phyloP scores from a whole-genome alignment of 2,888 invertebrate species.

The Boloria euphrosyne region DNA sequence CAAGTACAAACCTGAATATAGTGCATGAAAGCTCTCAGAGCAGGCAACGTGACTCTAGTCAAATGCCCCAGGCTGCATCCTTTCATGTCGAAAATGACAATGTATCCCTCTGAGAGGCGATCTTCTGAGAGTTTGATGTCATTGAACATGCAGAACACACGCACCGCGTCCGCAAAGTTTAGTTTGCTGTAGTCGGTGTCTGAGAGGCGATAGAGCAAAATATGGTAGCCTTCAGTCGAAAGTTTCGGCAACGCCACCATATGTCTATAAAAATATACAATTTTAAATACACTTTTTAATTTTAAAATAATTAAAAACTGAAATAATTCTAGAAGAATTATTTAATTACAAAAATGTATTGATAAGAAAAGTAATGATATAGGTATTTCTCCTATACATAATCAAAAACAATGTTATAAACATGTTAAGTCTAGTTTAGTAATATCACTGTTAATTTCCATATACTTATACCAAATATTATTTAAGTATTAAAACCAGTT shows the following conservation, averaged over 20 bases:
- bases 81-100: constrained; percentile 87
- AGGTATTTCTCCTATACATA: too few species aligned
- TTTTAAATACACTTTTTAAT: not conserved
- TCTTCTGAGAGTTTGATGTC: constrained; percentile 85
- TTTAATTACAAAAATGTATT: too few species aligned
- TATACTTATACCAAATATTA: too few species aligned
- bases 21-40: constrained; percentile 84
- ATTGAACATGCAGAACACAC: constrained; percentile 86
- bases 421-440: too few species aligned
- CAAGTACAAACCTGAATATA: constrained; percentile 83
- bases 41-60: constrained; percentile 84
- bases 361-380: too few species aligned
- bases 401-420: too few species aligned
- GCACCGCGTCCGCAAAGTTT: constrained; percentile 84
- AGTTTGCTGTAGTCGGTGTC: constrained; percentile 85
- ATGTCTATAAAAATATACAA: constrained; percentile 68
- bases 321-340: not conserved
- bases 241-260: constrained; percentile 83
- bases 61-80: constrained; percentile 85
- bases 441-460: too few species aligned
- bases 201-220: constrained; percentile 82
- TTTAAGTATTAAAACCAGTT: too few species aligned
- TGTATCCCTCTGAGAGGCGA: constrained; percentile 79
- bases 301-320: not conserved
- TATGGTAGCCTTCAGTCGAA: constrained; percentile 84